These are phyloP conservation scores for Microcebus lehilahytsara DNA, from an alignment of 2,113 vertebrate genomes.

Conservation along the genomic window DNA sequence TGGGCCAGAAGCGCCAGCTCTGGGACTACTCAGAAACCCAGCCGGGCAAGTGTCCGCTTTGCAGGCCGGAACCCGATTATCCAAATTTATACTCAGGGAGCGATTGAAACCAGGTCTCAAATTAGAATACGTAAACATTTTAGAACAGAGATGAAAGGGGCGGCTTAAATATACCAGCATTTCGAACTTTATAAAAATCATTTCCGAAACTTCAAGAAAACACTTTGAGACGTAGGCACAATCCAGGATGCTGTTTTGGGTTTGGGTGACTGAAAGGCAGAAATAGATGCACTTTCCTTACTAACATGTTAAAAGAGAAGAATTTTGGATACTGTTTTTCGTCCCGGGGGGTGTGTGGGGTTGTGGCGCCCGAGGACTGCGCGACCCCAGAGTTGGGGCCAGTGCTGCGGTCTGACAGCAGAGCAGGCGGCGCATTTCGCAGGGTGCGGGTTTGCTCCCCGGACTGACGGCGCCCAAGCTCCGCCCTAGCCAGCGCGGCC, in stretches of 20 bases:
- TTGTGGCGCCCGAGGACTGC: not conserved
- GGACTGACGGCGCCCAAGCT: fast-evolving
- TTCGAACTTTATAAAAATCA: not conserved
- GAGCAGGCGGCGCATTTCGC: not conserved
- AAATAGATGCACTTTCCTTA: not conserved
- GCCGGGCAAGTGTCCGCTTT: not conserved
- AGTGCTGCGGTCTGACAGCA: fast-evolving
- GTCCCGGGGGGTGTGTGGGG: fast-evolving
- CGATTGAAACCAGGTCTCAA: not conserved
- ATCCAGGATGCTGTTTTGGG: not conserved
- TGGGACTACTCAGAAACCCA: not conserved
- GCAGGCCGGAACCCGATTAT: not conserved
- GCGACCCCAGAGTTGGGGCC: fast-evolving
- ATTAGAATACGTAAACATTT: not conserved
- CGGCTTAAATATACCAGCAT: not conserved
- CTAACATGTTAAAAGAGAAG: fast-evolving
- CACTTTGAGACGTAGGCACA: fast-evolving
- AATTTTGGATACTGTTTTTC: fast-evolving
- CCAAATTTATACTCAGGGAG: not conserved
- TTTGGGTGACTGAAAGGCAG: not conserved
- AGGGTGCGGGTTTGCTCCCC: not conserved
- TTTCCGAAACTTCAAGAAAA: not conserved
- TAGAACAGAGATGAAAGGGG: not conserved
- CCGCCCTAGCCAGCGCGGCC: not conserved
- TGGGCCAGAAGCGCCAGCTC: not conserved